These are phyloP conservation scores for Hydropsyche tenuis DNA, from an alignment of 1,140 invertebrate genomes.

Conservation along the genomic window DNA sequence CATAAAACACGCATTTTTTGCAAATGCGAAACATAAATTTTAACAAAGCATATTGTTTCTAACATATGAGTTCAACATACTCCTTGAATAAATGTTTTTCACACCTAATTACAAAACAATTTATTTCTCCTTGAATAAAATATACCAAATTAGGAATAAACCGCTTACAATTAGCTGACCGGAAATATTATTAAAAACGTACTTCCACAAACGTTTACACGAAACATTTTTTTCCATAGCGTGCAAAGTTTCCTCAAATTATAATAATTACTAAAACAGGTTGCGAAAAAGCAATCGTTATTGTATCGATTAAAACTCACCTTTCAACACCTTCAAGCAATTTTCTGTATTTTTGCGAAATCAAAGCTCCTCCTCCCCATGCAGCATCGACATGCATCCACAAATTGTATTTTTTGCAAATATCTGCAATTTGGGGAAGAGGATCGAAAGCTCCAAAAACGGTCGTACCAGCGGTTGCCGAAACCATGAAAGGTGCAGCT, in stretches of 20 bases:
- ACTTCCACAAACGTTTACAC: conserved; percentile 1
- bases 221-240: background rate
- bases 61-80: conserved; percentile 8
- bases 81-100: background rate
- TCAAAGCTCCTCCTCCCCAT: conserved; percentile 88
- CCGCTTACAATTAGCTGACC: background rate
- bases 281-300: background rate
- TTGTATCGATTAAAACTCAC: conserved; percentile 53
- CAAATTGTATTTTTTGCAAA: conserved; percentile 83
- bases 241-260: background rate
- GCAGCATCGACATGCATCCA: conserved; percentile 98
- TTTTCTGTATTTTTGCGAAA: conserved; percentile 81
- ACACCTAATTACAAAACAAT: background rate
- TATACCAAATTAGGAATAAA: conserved; percentile 1
- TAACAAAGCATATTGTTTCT: background rate
- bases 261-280: background rate
- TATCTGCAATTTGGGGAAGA: conserved; percentile 75
- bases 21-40: no score
- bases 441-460: conserved; percentile 91
- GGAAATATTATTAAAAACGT: background rate
- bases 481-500: conserved; percentile 84
- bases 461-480: conserved; percentile 87
- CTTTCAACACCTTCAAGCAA: conserved; percentile 79
- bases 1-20: no score
- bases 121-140: background rate